Evolutionary conservation across 1,140 invertebrate genomes (phyloP), one percentile per base, ranked within the genome.

Genomic region (Trinorchestia longiramus): DNA sequence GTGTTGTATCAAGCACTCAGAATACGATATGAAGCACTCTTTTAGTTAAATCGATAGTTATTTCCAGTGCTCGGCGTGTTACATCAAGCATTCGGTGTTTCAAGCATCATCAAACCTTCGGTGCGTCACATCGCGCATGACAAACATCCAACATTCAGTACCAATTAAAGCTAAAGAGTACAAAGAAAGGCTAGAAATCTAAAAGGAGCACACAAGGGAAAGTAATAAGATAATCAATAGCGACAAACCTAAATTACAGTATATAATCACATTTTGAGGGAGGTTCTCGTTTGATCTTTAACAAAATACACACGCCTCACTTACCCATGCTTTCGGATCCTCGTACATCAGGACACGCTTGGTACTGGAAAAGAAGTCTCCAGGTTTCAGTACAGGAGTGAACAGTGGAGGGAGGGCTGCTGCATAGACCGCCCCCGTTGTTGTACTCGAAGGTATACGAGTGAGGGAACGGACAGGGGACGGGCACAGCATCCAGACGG

Each of bases 361-460:
- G 99, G 97, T 99, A 99, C 97, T 98, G 98, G 97, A 99, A 98
- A 90, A 99, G 97, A 40, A 99, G 97, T 95, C 98, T 97, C 0
- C 98, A 98, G 96, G 98, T 98, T 97, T 99, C 98, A 0, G 98
- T 99, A 97, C 98, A 99, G 96, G 98, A 98, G 97, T 99, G 98
- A 36, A 98, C 98, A 77, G 98, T 98, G 40, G 98, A 99, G 41
- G 98, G 97, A 0, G 98, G 98, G 97, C 98, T 98, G 36, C 97
- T 98, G 97, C 98, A 99, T 96, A 98, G 98, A 0, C 98, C 98
- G 42, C 97, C 98, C 8, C 98, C 98, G 88, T 98, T 97, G 97
- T 98, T 98, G 97, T 99, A 99, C n/a, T 98, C 98, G 97, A 99
- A 99, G 41, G 98, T 98, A 97, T 98, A 98, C 6, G 98, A 98